Base-by-base conservation (phyloP, 2,797 vertebrate species). In the Syngnathus acus region DNA sequence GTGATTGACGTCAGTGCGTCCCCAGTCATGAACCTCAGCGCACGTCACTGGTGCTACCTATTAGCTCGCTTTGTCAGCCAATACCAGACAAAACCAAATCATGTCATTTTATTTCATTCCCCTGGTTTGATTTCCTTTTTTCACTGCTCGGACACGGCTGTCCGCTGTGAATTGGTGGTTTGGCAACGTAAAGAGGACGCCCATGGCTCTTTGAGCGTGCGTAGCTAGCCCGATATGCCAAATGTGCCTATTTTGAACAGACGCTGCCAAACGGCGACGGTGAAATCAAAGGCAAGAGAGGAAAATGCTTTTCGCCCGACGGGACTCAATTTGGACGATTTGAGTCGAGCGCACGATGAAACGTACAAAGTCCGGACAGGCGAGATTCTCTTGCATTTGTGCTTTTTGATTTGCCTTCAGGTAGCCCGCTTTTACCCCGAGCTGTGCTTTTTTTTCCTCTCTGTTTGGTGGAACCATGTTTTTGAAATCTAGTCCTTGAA, bases 141-240 rank as follows among this genome's bases (percentile, higher is more conserved):
- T 57, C 3, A 73, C 80, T 72, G 78, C 68, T 74, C 11, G 59
- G 40, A 43, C 40, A 69, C 68, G 81, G 77, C 77, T 84, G 70
- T 78, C 62, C 69, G 74, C 70, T 78, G 70, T 73, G 79, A 78
- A 71, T 74, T 80, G 1, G 53, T 66, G 73, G 65, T 80, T 77
- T 65, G 55, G 65, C 80, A 74, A 71, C 62, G 61, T n/a, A 61
- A 76, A 61, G 70, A 76, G 72, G 70, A 69, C 74, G 71, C 80
- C 63, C 72, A 82, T 79, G 87, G 87, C 87, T 90, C 83, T 84
- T 83, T 72, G 85, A 91, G 81, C 77, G 79, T 81, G 26, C 26
- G 85, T 91, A 91, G 90, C 86, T 90, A 90, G 86, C 88, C 85
- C 87, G 86, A 89, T 82, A 90, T 80, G 89, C 91, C 92, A 90